phyloP scores from a whole-genome alignment of 1,140 invertebrate species.

The Ctenoplectra terminalis region DNA sequence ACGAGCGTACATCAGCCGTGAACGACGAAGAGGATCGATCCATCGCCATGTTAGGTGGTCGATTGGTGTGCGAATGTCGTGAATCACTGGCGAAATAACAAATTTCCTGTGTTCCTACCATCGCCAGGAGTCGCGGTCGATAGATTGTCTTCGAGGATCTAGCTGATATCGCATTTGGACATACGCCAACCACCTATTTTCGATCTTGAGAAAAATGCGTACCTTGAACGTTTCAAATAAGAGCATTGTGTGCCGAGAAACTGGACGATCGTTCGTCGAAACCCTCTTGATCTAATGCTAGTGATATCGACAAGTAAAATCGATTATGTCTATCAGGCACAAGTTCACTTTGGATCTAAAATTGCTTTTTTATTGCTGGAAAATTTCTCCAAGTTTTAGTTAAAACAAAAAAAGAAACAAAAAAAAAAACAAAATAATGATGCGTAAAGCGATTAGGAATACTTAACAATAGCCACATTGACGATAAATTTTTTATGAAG shows the following conservation, averaged over 20 bases:
- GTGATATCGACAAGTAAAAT: neutral
- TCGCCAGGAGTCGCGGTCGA: conserved; percentile 28
- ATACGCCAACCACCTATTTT: conserved; percentile 61
- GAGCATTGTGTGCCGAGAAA: conserved; percentile 42
- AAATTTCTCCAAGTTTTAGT: too few species aligned
- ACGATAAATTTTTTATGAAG: too few species aligned
- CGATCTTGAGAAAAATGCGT: conserved; percentile 58
- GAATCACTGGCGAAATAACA: conserved; percentile 21
- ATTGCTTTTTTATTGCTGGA: too few species aligned
- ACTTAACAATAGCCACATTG: too few species aligned
- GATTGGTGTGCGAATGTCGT: neutral
- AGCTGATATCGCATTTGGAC: conserved; percentile 62
- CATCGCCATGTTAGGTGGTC: neutral
- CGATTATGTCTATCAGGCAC: neutral
- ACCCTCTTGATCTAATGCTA: neutral
- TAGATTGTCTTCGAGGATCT: conserved; percentile 59
- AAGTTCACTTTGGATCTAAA: too few species aligned
- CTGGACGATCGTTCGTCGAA: neutral
- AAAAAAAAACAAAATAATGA: too few species aligned
- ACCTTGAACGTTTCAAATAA: conserved; percentile 62
- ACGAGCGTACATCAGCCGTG: neutral
- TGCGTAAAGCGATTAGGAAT: too few species aligned
- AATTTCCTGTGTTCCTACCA: conserved; percentile 26
- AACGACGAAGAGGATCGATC: conserved; percentile 18
- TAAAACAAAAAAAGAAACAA: too few species aligned